Conservation (phyloP, 2,888 invertebrate species). For the Microctonus aethiopoides region DNA sequence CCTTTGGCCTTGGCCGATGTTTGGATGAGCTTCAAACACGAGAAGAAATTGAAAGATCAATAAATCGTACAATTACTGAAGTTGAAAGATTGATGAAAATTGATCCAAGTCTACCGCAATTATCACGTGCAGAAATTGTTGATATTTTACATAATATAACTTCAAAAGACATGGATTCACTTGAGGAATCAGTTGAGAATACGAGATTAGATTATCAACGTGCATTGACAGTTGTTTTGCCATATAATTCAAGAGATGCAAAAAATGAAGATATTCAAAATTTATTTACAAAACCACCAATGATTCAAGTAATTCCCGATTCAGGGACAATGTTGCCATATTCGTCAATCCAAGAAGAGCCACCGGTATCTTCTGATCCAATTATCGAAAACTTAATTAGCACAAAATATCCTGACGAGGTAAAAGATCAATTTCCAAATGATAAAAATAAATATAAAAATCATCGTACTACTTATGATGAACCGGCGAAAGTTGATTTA, state of each 20-base stretch:
- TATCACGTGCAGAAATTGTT: constrained; percentile 75
- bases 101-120: constrained; percentile 74
- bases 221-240: constrained; percentile 76
- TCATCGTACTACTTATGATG: constrained; percentile 51
- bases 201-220: constrained; percentile 66
- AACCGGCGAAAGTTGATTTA: constrained; percentile 40
- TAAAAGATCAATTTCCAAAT: not conserved
- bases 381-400: constrained; percentile 19
- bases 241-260: constrained; percentile 72
- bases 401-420: constrained; percentile 9
- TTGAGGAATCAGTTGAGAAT: constrained; percentile 57
- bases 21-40: constrained; percentile 53
- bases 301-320: constrained; percentile 71
- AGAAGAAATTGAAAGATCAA: constrained; percentile 58
- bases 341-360: constrained; percentile 37
- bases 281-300: constrained; percentile 75
- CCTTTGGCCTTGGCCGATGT: constrained; percentile 51
- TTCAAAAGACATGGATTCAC: constrained; percentile 48
- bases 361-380: not conserved
- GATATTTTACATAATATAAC: constrained; percentile 75
- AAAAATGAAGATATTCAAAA: constrained; percentile 72
- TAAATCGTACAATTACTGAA: constrained; percentile 73
- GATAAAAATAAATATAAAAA: constrained; percentile 45
- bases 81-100: constrained; percentile 74
- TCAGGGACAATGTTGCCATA: constrained; percentile 33